These are phyloP conservation scores for Stomorhina lunata DNA, from an alignment of 2,888 invertebrate species.

Conservation along the genomic window DNA sequence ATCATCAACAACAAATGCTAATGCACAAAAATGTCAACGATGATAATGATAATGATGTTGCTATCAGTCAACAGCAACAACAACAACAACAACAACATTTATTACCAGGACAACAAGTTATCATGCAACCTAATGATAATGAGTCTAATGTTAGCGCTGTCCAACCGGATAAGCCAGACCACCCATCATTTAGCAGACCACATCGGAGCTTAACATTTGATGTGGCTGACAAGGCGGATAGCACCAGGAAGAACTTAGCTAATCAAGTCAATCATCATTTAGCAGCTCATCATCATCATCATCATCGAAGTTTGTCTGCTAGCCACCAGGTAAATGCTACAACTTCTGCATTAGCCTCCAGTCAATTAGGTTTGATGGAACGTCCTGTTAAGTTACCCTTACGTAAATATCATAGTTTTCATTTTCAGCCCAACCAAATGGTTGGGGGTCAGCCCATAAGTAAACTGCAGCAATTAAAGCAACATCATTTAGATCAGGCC, in stretches of 20 bases:
- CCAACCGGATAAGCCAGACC: conserved; percentile 50
- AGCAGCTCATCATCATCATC: no score
- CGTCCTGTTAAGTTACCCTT: conserved; percentile 77
- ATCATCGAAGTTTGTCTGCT: conserved; percentile 51
- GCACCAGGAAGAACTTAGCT: background rate
- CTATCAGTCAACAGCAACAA: background rate
- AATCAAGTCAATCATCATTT: no score
- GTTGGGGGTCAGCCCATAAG: conserved; percentile 72
- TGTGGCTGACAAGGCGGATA: conserved; percentile 21
- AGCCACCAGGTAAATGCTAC: conserved; percentile 41
- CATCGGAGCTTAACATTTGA: conserved; percentile 52
- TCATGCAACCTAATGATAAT: conserved; percentile 54
- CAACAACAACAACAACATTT: no score
- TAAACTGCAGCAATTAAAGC: conserved; percentile 66
- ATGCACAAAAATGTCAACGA: conserved; percentile 65
- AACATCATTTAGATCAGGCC: conserved; percentile 35
- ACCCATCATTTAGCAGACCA: conserved; percentile 62
- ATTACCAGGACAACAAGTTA: no score
- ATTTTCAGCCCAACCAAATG: conserved; percentile 78
- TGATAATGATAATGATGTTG: conserved; percentile 43
- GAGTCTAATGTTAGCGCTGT: conserved; percentile 1
- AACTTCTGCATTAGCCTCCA: conserved; percentile 51
- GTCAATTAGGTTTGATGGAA: conserved; percentile 59
- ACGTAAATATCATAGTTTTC: conserved; percentile 80
- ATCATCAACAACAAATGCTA: conserved; percentile 73